These are phyloP conservation scores for Stegostoma tigrinum DNA, from an alignment of 2,113 vertebrate genomes.

Conservation along the genomic window DNA sequence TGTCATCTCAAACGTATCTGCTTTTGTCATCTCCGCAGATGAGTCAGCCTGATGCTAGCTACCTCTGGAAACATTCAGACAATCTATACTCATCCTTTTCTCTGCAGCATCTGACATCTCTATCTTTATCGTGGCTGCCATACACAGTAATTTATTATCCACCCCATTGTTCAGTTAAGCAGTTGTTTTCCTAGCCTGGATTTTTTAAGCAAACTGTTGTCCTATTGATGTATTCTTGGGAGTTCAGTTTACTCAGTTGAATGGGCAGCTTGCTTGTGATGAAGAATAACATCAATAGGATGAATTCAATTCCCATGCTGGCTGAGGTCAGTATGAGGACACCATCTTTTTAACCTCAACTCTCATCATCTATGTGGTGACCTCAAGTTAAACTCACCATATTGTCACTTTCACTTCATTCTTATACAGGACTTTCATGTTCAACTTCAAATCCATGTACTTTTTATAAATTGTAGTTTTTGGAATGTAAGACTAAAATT, in stretches of 20 bases:
- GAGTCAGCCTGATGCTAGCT: background rate
- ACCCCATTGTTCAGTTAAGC: background rate
- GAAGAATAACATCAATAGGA: too few species aligned
- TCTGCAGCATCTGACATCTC: background rate
- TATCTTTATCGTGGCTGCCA: background rate
- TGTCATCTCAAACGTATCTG: background rate
- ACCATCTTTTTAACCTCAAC: too few species aligned
- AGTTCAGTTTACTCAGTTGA: background rate
- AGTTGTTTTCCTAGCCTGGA: background rate
- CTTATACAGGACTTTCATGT: background rate
- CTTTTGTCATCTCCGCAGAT: background rate
- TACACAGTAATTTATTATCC: background rate
- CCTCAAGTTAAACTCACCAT: too few species aligned
- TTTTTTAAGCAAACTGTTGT: too few species aligned
- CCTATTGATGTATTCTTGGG: background rate
- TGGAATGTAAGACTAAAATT: too few species aligned
- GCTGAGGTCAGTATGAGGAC: too few species aligned
- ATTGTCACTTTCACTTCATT: background rate
- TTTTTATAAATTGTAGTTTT: too few species aligned
- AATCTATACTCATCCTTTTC: background rate
- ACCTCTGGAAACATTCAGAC: background rate
- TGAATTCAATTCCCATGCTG: too few species aligned
- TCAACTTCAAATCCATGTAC: too few species aligned
- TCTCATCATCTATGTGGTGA: too few species aligned
- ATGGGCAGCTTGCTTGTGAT: too few species aligned